phyloP scores from a whole-genome alignment of 2,888 invertebrate genomes.

The Dryadula phaetusa region DNA sequence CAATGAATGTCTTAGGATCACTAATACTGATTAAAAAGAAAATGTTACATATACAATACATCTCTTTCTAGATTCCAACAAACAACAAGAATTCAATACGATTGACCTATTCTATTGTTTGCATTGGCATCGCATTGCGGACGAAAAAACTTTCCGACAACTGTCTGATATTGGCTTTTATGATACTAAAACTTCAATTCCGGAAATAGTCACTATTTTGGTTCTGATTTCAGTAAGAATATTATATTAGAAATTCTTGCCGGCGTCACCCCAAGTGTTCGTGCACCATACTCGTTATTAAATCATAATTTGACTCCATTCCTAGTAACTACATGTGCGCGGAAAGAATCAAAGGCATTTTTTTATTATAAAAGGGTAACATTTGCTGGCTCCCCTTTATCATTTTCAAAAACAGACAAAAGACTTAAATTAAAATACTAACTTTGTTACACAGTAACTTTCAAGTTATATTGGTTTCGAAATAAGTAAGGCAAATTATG shows the following conservation, averaged over 20 bases:
- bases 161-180: constrained; percentile 38
- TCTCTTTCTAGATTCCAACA: constrained; percentile 14
- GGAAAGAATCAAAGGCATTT: constrained; percentile 22
- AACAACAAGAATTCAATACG: constrained; percentile 30
- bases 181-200: constrained; percentile 37
- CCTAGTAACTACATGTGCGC: constrained; percentile 23
- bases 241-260: constrained; percentile 37
- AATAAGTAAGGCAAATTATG: constrained; percentile 10
- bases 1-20: not conserved
- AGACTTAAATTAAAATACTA: constrained; percentile 20
- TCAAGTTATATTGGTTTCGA: constrained; percentile 21
- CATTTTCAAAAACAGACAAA: constrained; percentile 14
- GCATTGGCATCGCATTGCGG: constrained; percentile 32
- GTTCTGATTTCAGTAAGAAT: constrained; percentile 34
- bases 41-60: constrained; percentile 11
- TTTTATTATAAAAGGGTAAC: constrained; percentile 20
- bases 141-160: constrained; percentile 28
- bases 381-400: not conserved
- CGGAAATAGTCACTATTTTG: constrained; percentile 41
- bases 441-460: constrained; percentile 21
- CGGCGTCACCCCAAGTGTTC: constrained; percentile 37
- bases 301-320: constrained; percentile 36
- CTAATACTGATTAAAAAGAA: constrained; percentile 12
- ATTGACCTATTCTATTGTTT: constrained; percentile 31
- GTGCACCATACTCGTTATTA: constrained; percentile 31